A percentile compares a stretch with the other conserved stretches of the same genome.
phyloP scores from a whole-genome alignment of 2,113 vertebrate species.

The Eurystomus gularis region DNA sequence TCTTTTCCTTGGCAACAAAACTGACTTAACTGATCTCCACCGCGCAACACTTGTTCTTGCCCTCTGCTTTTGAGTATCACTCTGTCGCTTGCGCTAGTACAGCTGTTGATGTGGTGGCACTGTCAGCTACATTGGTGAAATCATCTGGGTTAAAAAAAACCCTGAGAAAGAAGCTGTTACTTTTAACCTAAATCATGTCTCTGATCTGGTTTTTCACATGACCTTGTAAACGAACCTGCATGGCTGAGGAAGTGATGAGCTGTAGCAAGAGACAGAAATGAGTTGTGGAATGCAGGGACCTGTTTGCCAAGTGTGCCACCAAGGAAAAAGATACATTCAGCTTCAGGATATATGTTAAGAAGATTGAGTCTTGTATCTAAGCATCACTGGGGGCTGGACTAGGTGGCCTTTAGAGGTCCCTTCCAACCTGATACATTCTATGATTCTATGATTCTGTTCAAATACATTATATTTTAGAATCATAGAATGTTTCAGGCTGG shows the following conservation, averaged over 20 bases:
- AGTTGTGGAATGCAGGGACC: background rate
- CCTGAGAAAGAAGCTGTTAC: background rate
- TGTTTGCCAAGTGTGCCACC: background rate
- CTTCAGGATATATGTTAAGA: background rate
- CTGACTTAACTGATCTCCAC: background rate
- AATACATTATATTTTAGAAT: no score
- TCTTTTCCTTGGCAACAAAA: constrained; percentile 9
- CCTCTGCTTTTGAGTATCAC: background rate
- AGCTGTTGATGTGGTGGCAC: background rate
- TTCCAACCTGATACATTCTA: no score
- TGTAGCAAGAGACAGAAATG: background rate
- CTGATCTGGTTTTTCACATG: background rate
- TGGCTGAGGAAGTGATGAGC: background rate
- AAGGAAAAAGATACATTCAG: background rate
- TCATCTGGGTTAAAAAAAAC: background rate
- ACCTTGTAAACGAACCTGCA: background rate
- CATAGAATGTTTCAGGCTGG: no score
- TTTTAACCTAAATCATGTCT: background rate
- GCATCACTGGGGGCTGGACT: no score
- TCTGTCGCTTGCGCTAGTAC: background rate
- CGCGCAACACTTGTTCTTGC: background rate
- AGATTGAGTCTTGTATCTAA: background rate
- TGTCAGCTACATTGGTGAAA: background rate
- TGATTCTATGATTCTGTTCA: background rate
- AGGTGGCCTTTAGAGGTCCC: no score